These are phyloP conservation scores for Harpagifer antarcticus DNA, from an alignment of 2,797 vertebrate genomes.

Conservation along the genomic window DNA sequence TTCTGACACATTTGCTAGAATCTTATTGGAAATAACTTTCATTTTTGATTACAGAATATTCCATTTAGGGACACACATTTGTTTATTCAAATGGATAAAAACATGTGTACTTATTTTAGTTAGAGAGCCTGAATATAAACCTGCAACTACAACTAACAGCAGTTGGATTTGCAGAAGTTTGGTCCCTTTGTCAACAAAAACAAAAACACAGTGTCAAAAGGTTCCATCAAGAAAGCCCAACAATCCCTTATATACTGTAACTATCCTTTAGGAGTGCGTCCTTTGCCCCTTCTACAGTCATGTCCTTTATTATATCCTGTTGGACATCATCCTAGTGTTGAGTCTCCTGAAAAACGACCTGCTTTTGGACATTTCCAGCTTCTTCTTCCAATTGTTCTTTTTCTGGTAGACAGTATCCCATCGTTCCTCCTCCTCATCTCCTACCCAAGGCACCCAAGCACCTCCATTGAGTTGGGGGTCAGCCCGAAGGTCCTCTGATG, in stretches of 20 bases:
- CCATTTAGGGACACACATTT: not conserved
- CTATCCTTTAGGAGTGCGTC: not conserved
- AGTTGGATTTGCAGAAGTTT: not conserved
- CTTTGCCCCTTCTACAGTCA: not conserved
- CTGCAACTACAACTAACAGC: conserved; percentile 16
- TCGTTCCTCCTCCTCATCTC: conserved; percentile 88
- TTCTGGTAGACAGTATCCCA: conserved; percentile 80
- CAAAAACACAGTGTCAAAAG: conserved; percentile 2
- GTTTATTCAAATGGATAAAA: conserved; percentile 13
- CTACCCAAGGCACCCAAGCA: conserved; percentile 96
- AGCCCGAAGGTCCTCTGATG: conserved; percentile 92
- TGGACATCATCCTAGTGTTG: conserved; percentile 94
- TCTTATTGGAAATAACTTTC: conserved; percentile 7
- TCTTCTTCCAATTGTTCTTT: conserved; percentile 89
- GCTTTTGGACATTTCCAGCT: conserved; percentile 92
- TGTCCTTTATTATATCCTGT: conserved; percentile 86
- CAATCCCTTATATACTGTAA: not conserved
- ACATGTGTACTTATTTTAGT: conserved; percentile 1
- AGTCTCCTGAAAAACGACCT: conserved; percentile 94
- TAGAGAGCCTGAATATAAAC: conserved; percentile 9
- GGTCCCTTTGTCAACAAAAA: conserved; percentile 4
- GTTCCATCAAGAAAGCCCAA: conserved; percentile 4
- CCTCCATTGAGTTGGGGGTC: conserved; percentile 94
- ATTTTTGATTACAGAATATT: conserved; percentile 11
- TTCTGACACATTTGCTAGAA: not conserved